A percentile compares a stretch with the other conserved stretches of the same genome.
phyloP scores from a whole-genome alignment of 2,113 vertebrate genomes.

The Heterocephalus glaber region DNA sequence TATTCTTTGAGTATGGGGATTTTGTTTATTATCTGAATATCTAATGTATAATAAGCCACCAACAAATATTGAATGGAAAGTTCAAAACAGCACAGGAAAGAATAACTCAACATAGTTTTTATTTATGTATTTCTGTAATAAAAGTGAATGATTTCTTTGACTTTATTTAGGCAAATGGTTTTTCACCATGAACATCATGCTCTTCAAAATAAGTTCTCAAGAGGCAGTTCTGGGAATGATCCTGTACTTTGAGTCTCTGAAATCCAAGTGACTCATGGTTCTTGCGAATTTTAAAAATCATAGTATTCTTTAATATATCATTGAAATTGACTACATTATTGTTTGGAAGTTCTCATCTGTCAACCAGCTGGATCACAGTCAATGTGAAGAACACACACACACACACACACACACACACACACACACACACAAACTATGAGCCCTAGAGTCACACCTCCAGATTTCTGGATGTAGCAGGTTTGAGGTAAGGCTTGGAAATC shows the following conservation, averaged over 20 bases:
- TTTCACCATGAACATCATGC: neutral
- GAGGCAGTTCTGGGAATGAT: neutral
- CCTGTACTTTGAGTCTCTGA: neutral
- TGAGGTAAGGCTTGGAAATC: neutral
- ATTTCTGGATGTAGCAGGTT: neutral
- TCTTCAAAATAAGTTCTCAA: conserved; percentile 21
- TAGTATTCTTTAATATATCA: neutral
- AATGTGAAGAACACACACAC: neutral
- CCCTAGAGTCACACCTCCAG: neutral
- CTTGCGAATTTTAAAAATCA: neutral
- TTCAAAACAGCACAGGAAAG: neutral
- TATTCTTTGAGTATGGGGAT: neutral
- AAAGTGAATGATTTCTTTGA: neutral
- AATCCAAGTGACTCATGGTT: neutral
- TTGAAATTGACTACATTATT: neutral
- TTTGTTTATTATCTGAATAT: neutral
- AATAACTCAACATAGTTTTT: neutral
- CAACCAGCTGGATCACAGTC: neutral
- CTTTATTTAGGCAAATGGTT: conserved; percentile 4
- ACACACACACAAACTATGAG: neutral
- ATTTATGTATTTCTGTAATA: neutral
- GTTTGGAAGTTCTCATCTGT: conserved; percentile 25
- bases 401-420: neutral
- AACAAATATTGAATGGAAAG: neutral
- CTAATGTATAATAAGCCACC: neutral